Conservation (phyloP, 2,888 invertebrate species). For the Habrosyne pyritoides region DNA sequence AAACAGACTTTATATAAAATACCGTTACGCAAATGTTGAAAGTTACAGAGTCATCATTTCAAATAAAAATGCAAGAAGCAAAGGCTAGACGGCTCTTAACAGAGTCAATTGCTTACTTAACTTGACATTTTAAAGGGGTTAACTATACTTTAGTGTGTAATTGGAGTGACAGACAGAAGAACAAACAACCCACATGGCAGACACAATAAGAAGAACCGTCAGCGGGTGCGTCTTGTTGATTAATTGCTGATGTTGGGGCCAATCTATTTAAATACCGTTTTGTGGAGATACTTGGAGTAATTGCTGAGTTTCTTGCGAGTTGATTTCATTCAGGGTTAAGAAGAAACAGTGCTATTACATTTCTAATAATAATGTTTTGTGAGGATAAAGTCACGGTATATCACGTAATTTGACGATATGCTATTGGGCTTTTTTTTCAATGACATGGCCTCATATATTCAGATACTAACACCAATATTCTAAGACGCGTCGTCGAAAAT, state of each 20-base stretch:
- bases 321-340: too few species aligned
- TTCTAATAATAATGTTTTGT: too few species aligned
- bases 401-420: too few species aligned
- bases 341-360: too few species aligned
- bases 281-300: constrained; percentile 8
- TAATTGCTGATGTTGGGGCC: constrained; percentile 41
- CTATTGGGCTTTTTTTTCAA: too few species aligned
- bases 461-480: too few species aligned
- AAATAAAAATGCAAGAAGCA: constrained; percentile 5
- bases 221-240: constrained; percentile 25
- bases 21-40: neutral
- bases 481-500: too few species aligned
- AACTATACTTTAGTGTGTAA: constrained; percentile 47
- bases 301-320: neutral
- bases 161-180: constrained; percentile 49
- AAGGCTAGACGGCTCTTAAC: constrained; percentile 22
- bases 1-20: neutral
- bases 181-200: constrained; percentile 43
- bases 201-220: constrained; percentile 52
- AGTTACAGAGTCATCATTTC: neutral
- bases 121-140: constrained; percentile 38
- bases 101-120: constrained; percentile 28
- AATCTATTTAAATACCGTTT: constrained; percentile 30
- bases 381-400: too few species aligned
- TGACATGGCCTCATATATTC: too few species aligned